Conservation (phyloP, 2,113 vertebrate species). For the Melanerpes formicivorus region DNA sequence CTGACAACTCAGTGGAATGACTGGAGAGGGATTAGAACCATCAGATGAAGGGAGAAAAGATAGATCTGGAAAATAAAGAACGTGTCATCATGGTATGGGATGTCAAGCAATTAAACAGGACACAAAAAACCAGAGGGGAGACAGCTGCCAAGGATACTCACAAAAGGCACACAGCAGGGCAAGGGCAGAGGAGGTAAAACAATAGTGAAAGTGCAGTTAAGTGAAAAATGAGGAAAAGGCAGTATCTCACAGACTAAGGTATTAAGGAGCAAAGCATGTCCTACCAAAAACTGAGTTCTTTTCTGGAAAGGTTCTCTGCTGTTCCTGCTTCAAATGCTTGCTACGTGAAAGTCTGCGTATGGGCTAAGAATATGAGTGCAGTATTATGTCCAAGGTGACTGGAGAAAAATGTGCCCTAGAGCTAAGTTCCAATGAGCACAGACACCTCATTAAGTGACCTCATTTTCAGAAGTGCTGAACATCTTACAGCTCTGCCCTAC, state of each 20-base stretch:
- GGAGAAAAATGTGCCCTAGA: slow-evolving; percentile 54
- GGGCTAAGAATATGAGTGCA: slow-evolving; percentile 16
- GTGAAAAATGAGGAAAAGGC: background rate
- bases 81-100: background rate
- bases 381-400: slow-evolving; percentile 38
- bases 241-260: background rate
- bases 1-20: background rate
- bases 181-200: background rate
- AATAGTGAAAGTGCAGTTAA: background rate
- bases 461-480: slow-evolving; percentile 63
- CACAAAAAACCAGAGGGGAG: background rate
- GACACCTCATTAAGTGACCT: slow-evolving; percentile 66
- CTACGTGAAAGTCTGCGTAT: background rate
- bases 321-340: background rate
- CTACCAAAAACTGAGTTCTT: background rate
- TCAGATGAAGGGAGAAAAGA: background rate
- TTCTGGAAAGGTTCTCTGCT: background rate
- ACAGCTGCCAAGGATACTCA: background rate
- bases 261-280: background rate
- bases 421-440: slow-evolving; percentile 39
- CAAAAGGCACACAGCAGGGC: background rate
- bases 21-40: background rate
- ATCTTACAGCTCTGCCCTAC: slow-evolving; percentile 39
- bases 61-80: background rate
- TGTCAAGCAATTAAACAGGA: background rate